phyloP scores from a whole-genome alignment of 2,888 invertebrate genomes.

The Synanthedon andrenaeformis region DNA sequence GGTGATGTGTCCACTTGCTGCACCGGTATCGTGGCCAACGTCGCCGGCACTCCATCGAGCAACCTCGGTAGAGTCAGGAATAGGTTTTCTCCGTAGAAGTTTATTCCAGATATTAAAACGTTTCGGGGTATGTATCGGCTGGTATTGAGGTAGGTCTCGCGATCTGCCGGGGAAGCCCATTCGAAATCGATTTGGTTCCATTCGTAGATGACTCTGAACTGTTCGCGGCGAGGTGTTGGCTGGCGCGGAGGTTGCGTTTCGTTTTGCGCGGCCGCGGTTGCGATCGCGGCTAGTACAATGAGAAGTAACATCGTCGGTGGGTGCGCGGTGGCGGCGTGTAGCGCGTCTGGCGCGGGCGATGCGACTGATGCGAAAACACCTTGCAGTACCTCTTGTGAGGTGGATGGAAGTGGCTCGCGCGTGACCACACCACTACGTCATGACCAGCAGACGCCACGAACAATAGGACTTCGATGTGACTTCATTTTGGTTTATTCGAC shows the following conservation, averaged over 20 bases:
- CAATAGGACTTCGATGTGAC: slow-evolving; percentile 23
- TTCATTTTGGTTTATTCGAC: slow-evolving; percentile 11
- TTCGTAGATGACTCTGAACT: slow-evolving; percentile 78
- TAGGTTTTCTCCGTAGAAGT: slow-evolving; percentile 74
- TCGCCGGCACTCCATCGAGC: slow-evolving; percentile 78
- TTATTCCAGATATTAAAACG: slow-evolving; percentile 76
- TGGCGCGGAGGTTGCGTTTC: slow-evolving; percentile 33
- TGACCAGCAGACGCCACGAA: slow-evolving; percentile 17
- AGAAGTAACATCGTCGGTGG: slow-evolving; percentile 37
- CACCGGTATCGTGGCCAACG: slow-evolving; percentile 72
- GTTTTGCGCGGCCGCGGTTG: slow-evolving; percentile 52
- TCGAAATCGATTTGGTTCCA: slow-evolving; percentile 79
- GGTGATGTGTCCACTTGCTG: slow-evolving; percentile 66
- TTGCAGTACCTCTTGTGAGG: slow-evolving; percentile 16
- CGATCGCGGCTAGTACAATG: slow-evolving; percentile 33
- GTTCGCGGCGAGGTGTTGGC: slow-evolving; percentile 49
- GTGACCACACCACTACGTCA: slow-evolving; percentile 34
- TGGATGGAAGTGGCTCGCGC: slow-evolving; percentile 18
- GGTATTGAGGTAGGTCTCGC: slow-evolving; percentile 63
- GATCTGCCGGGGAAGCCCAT: slow-evolving; percentile 72
- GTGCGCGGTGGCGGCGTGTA: slow-evolving; percentile 33
- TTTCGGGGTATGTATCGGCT: slow-evolving; percentile 75
- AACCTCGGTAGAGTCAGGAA: slow-evolving; percentile 78
- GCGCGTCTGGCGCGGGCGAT: slow-evolving; percentile 43
- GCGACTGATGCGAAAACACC: slow-evolving; percentile 41